Conservation (phyloP, 2,113 vertebrate genomes). For the Anhinga anhinga region DNA sequence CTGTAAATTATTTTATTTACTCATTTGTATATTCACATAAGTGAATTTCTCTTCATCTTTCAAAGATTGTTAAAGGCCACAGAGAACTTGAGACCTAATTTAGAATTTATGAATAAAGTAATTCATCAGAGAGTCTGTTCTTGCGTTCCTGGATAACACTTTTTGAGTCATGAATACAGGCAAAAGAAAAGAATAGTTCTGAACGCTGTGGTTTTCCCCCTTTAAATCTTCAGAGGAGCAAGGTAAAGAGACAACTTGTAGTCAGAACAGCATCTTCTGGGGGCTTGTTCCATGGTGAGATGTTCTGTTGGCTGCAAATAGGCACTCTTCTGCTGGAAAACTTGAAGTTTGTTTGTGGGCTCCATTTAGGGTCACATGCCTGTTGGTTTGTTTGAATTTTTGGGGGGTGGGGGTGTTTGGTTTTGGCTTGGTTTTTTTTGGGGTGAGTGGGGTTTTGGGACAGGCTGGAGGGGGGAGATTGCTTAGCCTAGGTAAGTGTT, state of each 20-base stretch:
- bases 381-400: neutral
- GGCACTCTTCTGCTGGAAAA: neutral
- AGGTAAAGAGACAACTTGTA: neutral
- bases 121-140: neutral
- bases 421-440: too few relatives aligned
- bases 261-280: neutral
- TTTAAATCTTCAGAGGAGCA: neutral
- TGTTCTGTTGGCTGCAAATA: neutral
- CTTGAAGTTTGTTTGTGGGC: neutral
- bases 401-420: too few relatives aligned
- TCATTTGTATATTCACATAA: accelerated
- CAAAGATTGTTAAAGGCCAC: neutral
- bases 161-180: neutral
- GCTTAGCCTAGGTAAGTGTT: neutral
- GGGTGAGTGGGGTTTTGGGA: neutral
- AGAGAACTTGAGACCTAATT: neutral
- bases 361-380: neutral
- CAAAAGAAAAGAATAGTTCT: neutral
- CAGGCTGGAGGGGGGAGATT: neutral
- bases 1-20: neutral
- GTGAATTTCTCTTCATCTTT: neutral
- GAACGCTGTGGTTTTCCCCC: neutral
- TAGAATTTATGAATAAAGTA: neutral
- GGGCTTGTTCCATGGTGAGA: neutral
- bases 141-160: neutral